Evolutionary conservation across 1,140 invertebrate genomes (phyloP), one percentile per base, ranked within the genome.

Genomic region (Trichonephila clavipes): DNA sequence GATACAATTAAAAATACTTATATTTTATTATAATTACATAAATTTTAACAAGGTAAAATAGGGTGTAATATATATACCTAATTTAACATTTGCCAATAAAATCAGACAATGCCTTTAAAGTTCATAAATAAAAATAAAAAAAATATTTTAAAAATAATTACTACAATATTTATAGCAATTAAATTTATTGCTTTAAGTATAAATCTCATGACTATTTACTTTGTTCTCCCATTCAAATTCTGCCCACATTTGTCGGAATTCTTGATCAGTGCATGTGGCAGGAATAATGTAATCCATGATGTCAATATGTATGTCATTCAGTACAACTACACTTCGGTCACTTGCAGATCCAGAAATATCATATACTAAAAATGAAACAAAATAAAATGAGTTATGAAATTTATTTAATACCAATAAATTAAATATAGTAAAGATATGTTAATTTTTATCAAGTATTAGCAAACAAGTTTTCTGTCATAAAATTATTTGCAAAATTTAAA

Each of bases 211-310:
- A 92, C 58, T 69, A 19, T 10, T 86, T 94, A 97, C 98, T 97
- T 99, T 99, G 96, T 99, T 99, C 96, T 99, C 99, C 99, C 99
- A 99, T 96, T 99, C 99, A 96, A 99, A 99, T 96, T 99, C 99
- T 2, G 98, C 98, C 99, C 99, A 99, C 99, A 99, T 99, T 96
- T 98, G 97, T 21, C 99, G 96, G 96, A 99, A 99, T 96, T 99
- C 99, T 0, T 97, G 97, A 96, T 99, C 99, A 58, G 97, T 99
- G 96, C 99, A 99, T 44, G 97, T 96, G 3, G 99, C 99, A n/a
- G 99, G 99, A 64, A 99, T 97, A 95, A 99, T 99, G 96, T 99
- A 99, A 96, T 99, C 99, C 98, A 99, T 99, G 94, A 99, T 99
- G 96, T 99, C 99, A 95, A 99, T 99, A 96, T 99, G 99, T 95